These are phyloP conservation scores for Glossosoma conforme DNA, from an alignment of 1,140 invertebrate genomes.

Conservation along the genomic window DNA sequence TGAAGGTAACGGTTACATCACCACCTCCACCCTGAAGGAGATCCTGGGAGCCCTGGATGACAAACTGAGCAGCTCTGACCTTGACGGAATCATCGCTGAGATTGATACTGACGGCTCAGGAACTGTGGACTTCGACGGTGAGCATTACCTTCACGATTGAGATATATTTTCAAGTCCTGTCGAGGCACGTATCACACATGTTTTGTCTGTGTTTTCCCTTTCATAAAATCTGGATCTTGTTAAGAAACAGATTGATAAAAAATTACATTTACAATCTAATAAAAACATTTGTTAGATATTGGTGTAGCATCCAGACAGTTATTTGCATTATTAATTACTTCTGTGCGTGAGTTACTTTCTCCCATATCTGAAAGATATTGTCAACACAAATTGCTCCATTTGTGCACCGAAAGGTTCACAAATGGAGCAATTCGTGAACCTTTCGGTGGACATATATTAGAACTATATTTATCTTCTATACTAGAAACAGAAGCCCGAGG, in stretches of 20 bases:
- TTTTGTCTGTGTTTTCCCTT: slow-evolving; percentile 13
- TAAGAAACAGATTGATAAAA: not conserved
- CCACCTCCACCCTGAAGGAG: slow-evolving; percentile 83
- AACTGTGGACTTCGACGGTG: slow-evolving; percentile 85
- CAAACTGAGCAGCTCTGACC: slow-evolving; percentile 74
- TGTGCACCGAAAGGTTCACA: too few species aligned
- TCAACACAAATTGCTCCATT: too few species aligned
- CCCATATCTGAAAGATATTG: too few species aligned
- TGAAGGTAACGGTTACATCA: slow-evolving; percentile 90
- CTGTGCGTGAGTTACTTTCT: too few species aligned
- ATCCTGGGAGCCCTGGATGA: slow-evolving; percentile 87
- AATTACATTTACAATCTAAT: slow-evolving; percentile 4
- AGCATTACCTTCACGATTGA: slow-evolving; percentile 25
- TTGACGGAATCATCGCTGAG: slow-evolving; percentile 90
- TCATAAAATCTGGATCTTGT: slow-evolving; percentile 8
- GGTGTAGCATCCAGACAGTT: not conserved
- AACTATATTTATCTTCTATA: too few species aligned
- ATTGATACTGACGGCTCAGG: slow-evolving; percentile 92
- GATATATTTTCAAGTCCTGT: slow-evolving; percentile 15
- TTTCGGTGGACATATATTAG: too few species aligned
- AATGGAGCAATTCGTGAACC: too few species aligned
- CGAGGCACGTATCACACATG: slow-evolving; percentile 12
- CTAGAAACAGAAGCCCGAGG: too few species aligned
- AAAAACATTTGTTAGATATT: not conserved
- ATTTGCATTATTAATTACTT: slow-evolving; percentile 6